A percentile compares a stretch with the other conserved stretches of the same genome.
Conservation (phyloP, 2,888 invertebrate species). For the Himalopsyche tibetana region DNA sequence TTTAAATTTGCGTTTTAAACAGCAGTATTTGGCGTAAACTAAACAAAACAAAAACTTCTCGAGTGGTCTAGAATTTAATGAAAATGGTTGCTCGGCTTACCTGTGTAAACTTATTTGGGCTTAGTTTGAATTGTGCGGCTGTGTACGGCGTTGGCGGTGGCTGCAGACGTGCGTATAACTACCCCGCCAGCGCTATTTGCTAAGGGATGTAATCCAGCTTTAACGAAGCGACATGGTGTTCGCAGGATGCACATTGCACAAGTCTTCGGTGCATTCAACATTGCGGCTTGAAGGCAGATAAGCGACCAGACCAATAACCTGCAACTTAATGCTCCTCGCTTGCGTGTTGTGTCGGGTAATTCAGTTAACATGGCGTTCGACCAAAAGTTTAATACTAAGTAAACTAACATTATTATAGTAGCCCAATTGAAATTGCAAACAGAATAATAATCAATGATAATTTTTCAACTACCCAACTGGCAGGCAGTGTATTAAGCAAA, state of each 20-base stretch:
- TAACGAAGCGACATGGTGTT: neutral
- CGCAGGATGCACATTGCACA: constrained; percentile 20
- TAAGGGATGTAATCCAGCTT: neutral
- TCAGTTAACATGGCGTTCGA: neutral
- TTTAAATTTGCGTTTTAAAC: neutral
- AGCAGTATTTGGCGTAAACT: neutral
- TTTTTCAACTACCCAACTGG: no score
- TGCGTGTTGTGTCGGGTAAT: neutral
- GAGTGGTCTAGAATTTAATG: neutral
- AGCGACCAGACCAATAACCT: constrained; percentile 10
- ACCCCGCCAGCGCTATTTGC: neutral
- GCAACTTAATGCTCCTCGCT: constrained; percentile 1
- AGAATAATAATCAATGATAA: no score
- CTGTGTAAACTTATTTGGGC: neutral
- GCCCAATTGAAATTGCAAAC: no score
- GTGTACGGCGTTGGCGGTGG: neutral
- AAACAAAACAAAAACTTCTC: neutral
- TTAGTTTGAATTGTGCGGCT: constrained; percentile 24
- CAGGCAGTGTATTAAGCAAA: no score
- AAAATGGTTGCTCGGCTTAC: constrained; percentile 4
- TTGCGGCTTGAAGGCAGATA: neutral
- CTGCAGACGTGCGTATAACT: constrained; percentile 1
- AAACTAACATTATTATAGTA: no score
- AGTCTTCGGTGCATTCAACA: constrained; percentile 14
- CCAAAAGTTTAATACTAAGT: no score